Evolutionary conservation across 2,113 vertebrate species (phyloP).

Genomic region (Rhinogobius similis): DNA sequence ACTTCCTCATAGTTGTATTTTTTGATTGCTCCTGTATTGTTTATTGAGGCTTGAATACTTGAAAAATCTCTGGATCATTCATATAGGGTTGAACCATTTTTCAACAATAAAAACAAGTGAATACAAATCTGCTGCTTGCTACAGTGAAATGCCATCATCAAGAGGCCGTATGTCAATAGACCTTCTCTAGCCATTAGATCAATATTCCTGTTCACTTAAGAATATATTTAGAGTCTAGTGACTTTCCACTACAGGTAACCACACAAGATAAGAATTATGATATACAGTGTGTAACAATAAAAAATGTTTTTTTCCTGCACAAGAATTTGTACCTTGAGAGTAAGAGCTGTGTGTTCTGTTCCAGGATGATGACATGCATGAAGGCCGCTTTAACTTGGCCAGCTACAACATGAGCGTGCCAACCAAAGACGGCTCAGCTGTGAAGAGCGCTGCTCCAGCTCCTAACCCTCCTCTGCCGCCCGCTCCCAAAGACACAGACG

Average conservation of each 20-base stretch:
- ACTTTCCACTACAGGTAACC: not conserved
- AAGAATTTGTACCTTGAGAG: not conserved
- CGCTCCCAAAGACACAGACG: conserved; percentile 86
- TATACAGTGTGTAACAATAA: not conserved
- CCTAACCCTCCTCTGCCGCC: conserved; percentile 76
- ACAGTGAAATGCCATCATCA: too few species aligned
- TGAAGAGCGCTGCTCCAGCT: conserved; percentile 82
- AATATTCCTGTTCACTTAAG: too few species aligned
- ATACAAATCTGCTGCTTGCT: too few species aligned
- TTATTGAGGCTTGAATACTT: too few species aligned
- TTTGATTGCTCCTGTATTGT: too few species aligned
- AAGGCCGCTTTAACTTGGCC: conserved; percentile 92
- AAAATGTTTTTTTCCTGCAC: too few species aligned
- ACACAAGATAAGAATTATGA: not conserved
- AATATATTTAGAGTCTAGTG: not conserved
- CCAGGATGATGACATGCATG: conserved; percentile 91
- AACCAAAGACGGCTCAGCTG: conserved; percentile 86
- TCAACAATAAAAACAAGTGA: too few species aligned
- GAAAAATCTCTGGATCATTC: too few species aligned
- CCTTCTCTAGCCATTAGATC: too few species aligned
- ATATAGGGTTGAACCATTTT: too few species aligned
- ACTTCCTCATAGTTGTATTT: too few species aligned
- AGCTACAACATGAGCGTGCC: conserved; percentile 91
- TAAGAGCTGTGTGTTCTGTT: conserved; percentile 8
- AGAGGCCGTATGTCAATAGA: too few species aligned